Percentiles rank a stretch among this genome's conserved stretches.
Evolutionary conservation across 2,113 vertebrate species (phyloP).

Genomic region (Callospermophilus lateralis): DNA sequence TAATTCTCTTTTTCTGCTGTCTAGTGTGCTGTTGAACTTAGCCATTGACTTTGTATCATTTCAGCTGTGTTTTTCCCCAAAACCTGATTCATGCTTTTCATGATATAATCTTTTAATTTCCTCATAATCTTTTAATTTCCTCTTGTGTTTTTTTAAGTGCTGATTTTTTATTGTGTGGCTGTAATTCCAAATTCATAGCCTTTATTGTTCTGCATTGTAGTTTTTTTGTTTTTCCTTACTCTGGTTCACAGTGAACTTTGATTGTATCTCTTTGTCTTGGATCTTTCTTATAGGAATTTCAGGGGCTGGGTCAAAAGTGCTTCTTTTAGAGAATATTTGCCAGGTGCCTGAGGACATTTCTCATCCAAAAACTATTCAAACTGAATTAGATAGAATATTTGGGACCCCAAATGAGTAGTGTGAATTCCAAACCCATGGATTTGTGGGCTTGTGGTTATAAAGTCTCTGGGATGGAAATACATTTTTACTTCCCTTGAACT

Average conservation of each 20-base stretch:
- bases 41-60: conserved; percentile 24
- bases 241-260: conserved; percentile 42
- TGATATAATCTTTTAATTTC: conserved; percentile 34
- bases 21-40: conserved; percentile 4
- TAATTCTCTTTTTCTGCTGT: conserved; percentile 45
- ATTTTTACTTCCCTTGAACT: conserved; percentile 67
- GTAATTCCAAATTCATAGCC: neutral
- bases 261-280: conserved; percentile 59
- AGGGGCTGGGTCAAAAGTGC: conserved; percentile 32
- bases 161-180: conserved; percentile 43
- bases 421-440: conserved; percentile 64
- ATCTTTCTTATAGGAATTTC: conserved; percentile 39
- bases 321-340: conserved; percentile 58
- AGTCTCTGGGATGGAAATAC: conserved; percentile 2
- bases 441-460: conserved; percentile 65
- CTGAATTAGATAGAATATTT: conserved; percentile 58
- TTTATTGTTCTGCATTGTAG: neutral
- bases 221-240: conserved; percentile 45
- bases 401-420: conserved; percentile 58
- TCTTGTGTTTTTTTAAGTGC: conserved; percentile 49
- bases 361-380: conserved; percentile 64
- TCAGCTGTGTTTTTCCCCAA: neutral
- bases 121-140: conserved; percentile 11
- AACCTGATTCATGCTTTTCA: conserved; percentile 24
- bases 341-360: neutral